phyloP scores from a whole-genome alignment of 2,888 invertebrate genomes.

The Stenchaetothrips biformis region DNA sequence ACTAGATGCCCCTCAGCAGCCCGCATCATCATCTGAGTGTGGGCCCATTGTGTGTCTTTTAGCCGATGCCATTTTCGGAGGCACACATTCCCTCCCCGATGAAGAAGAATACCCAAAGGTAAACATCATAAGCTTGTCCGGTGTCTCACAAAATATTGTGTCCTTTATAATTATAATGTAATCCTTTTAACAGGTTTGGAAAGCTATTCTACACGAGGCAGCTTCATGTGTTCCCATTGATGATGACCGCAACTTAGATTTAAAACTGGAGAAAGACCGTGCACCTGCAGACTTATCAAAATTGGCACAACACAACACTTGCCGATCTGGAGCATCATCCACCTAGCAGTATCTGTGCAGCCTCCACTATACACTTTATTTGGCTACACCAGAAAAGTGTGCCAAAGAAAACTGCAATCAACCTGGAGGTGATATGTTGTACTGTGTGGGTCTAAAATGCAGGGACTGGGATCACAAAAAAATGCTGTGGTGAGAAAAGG shows the following conservation, averaged over 20 bases:
- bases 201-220: not conserved
- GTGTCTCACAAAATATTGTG: not conserved
- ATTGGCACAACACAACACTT: not conserved
- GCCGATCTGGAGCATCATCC: not conserved
- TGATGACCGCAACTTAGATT: too few relatives aligned
- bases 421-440: not conserved
- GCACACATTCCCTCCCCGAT: not conserved
- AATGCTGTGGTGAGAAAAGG: not conserved
- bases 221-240: too few relatives aligned
- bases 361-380: not conserved
- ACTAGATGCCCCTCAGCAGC: too few relatives aligned
- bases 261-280: not conserved
- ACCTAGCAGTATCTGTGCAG: not conserved
- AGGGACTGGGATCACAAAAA: not conserved
- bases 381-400: not conserved
- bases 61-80: not conserved
- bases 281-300: not conserved
- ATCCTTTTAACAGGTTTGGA: not conserved
- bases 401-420: not conserved
- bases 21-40: too few relatives aligned
- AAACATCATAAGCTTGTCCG: too few relatives aligned
- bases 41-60: not conserved
- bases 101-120: not conserved
- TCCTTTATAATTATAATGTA: not conserved
- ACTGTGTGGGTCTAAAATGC: not conserved